A percentile compares a stretch with the other conserved stretches of the same genome.
Evolutionary conservation across 2,797 vertebrate genomes (phyloP).

Genomic region (Tragelaphus eurycerus): DNA sequence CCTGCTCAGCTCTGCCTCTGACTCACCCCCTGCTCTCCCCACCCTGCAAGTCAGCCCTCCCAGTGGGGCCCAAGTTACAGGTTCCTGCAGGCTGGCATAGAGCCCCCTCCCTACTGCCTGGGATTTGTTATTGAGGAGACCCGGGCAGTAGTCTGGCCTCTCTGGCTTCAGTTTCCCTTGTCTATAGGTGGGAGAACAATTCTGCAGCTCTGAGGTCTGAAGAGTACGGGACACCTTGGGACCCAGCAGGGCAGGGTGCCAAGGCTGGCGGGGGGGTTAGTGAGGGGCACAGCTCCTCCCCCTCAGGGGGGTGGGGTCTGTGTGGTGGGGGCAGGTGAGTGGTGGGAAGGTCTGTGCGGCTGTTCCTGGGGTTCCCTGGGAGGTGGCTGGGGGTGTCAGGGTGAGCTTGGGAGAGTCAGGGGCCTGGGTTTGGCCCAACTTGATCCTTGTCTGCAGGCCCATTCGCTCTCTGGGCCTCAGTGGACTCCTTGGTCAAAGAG

Average conservation of each 20-base stretch:
- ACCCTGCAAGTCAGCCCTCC: not conserved
- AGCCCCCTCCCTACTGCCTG: rapidly evolving
- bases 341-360: not conserved
- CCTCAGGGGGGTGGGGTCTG: not conserved
- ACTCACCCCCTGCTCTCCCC: not conserved
- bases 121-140: not conserved
- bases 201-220: not conserved
- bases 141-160: not conserved
- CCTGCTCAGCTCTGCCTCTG: not conserved
- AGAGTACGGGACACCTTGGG: not conserved
- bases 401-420: not conserved
- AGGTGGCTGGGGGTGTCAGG: not conserved
- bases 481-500: not conserved
- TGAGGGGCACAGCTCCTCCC: rapidly evolving
- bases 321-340: no score
- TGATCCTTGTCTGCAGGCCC: not conserved
- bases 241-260: not conserved
- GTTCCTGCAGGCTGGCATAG: not conserved
- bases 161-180: not conserved
- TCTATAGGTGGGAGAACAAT: not conserved
- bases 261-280: not conserved
- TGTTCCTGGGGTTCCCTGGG: not conserved
- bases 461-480: not conserved
- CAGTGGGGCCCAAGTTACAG: rapidly evolving
- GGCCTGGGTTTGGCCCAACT: not conserved